Evolutionary conservation across 2,113 vertebrate genomes (phyloP).

Genomic region (Protobothrops mucrosquamatus): DNA sequence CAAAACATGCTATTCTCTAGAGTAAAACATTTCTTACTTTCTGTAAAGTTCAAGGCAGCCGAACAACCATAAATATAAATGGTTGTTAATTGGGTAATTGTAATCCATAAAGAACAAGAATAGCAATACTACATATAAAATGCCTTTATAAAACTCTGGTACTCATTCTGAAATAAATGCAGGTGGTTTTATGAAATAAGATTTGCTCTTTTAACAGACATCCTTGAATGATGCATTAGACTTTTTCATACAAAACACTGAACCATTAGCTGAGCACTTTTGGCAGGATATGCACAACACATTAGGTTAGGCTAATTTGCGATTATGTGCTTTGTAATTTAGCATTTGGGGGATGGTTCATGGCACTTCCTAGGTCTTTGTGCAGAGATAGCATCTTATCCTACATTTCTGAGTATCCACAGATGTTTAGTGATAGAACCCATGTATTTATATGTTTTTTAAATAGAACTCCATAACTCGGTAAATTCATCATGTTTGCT

Average conservation of each 20-base stretch:
- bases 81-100: background rate
- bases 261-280: background rate
- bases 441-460: background rate
- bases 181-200: background rate
- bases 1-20: background rate
- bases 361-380: background rate
- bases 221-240: background rate
- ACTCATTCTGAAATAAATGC: background rate
- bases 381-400: background rate
- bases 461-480: background rate
- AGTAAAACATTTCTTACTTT: background rate
- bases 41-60: background rate
- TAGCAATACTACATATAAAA: background rate
- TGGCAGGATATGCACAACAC: background rate
- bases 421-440: background rate
- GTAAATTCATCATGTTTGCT: background rate
- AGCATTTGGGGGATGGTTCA: background rate
- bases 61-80: background rate
- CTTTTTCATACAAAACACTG: background rate
- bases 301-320: background rate
- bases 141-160: background rate
- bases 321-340: background rate
- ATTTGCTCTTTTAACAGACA: background rate
- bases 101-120: background rate
- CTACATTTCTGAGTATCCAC: background rate